A percentile compares a stretch with the other conserved stretches of the same genome.
Conservation (phyloP, 2,888 invertebrate species). For the Tipula lateralis region DNA sequence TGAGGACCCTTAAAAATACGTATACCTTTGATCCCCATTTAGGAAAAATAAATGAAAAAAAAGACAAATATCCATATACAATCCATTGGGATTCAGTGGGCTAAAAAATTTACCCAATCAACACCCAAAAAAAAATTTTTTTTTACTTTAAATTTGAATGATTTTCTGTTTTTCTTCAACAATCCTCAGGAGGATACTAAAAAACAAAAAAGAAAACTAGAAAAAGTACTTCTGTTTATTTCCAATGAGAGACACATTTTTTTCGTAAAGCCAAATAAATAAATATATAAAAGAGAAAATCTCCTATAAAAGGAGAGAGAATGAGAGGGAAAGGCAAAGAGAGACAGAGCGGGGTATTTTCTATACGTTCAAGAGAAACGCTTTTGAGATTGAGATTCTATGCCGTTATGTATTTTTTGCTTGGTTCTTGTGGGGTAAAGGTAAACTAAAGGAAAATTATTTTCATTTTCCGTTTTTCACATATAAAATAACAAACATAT, state of each 20-base stretch:
- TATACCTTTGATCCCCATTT: conserved; percentile 19
- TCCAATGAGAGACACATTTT: neutral
- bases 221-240: conserved; percentile 24
- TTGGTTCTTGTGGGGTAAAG: neutral
- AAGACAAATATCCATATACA: neutral
- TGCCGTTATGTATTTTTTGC: neutral
- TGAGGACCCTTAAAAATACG: neutral
- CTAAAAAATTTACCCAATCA: conserved; percentile 13
- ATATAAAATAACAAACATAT: neutral
- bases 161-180: conserved; percentile 12
- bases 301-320: too few species aligned
- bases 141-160: conserved; percentile 27
- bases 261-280: neutral
- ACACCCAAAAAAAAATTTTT: conserved; percentile 20
- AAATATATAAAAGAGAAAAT: neutral
- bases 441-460: neutral
- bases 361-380: neutral
- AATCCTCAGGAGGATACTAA: neutral
- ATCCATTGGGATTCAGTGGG: neutral
- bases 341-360: neutral
- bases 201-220: neutral
- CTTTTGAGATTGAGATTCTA: neutral
- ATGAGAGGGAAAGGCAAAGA: too few species aligned
- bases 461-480: neutral
- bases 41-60: neutral